Percentiles rank a stretch among this genome's conserved stretches.
Evolutionary conservation across 1,140 invertebrate genomes (phyloP).

Genomic region (Drosophila jambulina): DNA sequence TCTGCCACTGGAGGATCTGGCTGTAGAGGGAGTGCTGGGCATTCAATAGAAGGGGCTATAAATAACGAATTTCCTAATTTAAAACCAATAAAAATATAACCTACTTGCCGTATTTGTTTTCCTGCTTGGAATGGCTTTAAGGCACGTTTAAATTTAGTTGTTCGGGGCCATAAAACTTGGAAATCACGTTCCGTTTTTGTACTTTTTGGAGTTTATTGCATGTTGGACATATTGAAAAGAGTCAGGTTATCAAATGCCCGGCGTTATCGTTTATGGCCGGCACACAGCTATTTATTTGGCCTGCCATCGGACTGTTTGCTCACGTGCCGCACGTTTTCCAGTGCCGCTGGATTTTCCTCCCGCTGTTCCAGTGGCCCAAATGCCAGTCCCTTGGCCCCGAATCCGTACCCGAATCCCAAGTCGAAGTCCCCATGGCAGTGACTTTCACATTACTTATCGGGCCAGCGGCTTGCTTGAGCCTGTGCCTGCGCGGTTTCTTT

Average conservation of each 20-base stretch:
- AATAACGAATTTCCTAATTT: slow-evolving; percentile 41
- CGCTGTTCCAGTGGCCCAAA: slow-evolving; percentile 21
- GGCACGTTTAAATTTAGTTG: slow-evolving; percentile 40
- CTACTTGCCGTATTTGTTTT: slow-evolving; percentile 9
- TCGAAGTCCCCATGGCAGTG: slow-evolving; percentile 34
- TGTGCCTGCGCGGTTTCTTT: slow-evolving; percentile 16
- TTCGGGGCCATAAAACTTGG: slow-evolving; percentile 24
- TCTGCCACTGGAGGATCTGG: slow-evolving; percentile 67
- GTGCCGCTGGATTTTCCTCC: slow-evolving; percentile 1
- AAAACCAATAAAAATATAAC: slow-evolving; percentile 40
- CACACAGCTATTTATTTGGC: slow-evolving; percentile 46
- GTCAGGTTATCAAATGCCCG: slow-evolving; percentile 37
- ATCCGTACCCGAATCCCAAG: slow-evolving; percentile 2
- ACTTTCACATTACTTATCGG: slow-evolving; percentile 44
- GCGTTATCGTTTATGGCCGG: slow-evolving; percentile 49
- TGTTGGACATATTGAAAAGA: slow-evolving; percentile 53
- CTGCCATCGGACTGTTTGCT: slow-evolving; percentile 31
- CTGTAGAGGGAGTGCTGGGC: slow-evolving; percentile 64
- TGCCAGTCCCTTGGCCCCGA: slow-evolving; percentile 26
- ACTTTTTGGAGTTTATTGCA: slow-evolving; percentile 47
- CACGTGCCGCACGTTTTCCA: slow-evolving; percentile 68
- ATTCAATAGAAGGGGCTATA: slow-evolving; percentile 3
- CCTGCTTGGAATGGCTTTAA: slow-evolving; percentile 2
- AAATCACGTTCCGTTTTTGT: slow-evolving; percentile 51
- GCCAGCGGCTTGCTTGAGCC: not conserved